phyloP scores from a whole-genome alignment of 2,888 invertebrate species.

The Spilosoma lubricipeda region DNA sequence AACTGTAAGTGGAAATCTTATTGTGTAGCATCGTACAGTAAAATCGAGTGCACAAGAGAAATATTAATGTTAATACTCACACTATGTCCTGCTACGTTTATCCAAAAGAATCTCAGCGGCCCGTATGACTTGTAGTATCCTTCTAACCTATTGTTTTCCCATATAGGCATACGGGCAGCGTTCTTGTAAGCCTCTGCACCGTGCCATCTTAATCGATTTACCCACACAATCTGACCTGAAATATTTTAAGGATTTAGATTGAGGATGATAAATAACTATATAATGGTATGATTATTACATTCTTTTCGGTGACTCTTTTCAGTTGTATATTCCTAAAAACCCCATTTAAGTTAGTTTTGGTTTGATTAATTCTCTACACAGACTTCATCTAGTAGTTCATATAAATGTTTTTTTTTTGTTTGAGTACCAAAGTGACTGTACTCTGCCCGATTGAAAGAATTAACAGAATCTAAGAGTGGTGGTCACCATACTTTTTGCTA shows the following conservation, averaged over 20 bases:
- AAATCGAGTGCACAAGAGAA: background rate
- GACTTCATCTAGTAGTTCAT: no score
- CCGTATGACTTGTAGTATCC: conserved; percentile 90
- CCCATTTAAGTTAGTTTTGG: no score
- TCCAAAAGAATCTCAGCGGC: conserved; percentile 92
- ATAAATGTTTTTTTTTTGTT: no score
- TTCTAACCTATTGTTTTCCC: conserved; percentile 87
- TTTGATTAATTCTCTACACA: no score
- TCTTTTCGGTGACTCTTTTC: background rate
- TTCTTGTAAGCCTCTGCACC: conserved; percentile 86
- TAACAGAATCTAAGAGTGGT: no score
- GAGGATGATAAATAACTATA: background rate
- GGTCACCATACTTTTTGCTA: no score
- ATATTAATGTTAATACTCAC: conserved; percentile 76
- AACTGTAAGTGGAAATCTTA: background rate
- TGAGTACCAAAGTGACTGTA: no score
- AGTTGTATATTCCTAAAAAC: background rate
- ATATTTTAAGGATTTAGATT: conserved; percentile 3
- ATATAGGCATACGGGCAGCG: conserved; percentile 85
- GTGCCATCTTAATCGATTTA: conserved; percentile 89
- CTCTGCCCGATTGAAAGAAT: no score
- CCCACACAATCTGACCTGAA: conserved; percentile 91
- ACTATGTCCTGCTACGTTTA: conserved; percentile 93
- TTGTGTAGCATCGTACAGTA: background rate
- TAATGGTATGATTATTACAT: background rate